These are phyloP conservation scores for Chaetodon trifascialis DNA, from an alignment of 2,113 vertebrate genomes.

Conservation along the genomic window DNA sequence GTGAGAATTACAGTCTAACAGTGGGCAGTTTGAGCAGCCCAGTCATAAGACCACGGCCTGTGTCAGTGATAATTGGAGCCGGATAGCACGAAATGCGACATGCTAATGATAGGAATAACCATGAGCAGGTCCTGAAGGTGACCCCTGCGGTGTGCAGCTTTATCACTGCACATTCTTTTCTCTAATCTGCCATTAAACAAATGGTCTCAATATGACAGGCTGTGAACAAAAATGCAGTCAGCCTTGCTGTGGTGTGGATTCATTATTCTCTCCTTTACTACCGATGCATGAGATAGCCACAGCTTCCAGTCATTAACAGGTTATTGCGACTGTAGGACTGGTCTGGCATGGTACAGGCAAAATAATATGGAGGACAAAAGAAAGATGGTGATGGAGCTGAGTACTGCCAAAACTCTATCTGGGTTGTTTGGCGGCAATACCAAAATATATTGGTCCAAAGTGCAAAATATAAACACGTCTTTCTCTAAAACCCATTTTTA, in stretches of 20 bases:
- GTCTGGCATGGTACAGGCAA: conserved; percentile 17
- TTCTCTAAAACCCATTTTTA: neutral
- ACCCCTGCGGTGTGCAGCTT: conserved; percentile 67
- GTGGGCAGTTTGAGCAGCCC: conserved; percentile 61
- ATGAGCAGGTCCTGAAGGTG: conserved; percentile 77
- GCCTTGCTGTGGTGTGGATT: conserved; percentile 5
- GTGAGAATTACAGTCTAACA: conserved; percentile 65
- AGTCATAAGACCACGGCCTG: conserved; percentile 59
- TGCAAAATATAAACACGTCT: neutral
- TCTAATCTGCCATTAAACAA: conserved; percentile 72
- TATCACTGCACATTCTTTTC: conserved; percentile 65
- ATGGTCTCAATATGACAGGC: conserved; percentile 55
- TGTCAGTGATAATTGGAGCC: conserved; percentile 63
- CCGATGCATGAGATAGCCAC: conserved; percentile 17
- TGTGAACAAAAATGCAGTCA: conserved; percentile 37
- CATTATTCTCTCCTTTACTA: conserved; percentile 43
- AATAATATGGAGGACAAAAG: conserved; percentile 27
- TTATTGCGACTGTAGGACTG: conserved; percentile 7
- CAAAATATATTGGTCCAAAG: neutral
- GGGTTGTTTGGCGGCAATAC: neutral
- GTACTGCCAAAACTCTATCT: neutral
- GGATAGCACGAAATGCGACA: conserved; percentile 55
- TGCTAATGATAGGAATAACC: conserved; percentile 72
- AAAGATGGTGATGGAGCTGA: neutral
- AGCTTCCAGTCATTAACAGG: conserved; percentile 35